These are phyloP conservation scores for Phalacrocorax carbo DNA, from an alignment of 2,113 vertebrate genomes.

Conservation along the genomic window DNA sequence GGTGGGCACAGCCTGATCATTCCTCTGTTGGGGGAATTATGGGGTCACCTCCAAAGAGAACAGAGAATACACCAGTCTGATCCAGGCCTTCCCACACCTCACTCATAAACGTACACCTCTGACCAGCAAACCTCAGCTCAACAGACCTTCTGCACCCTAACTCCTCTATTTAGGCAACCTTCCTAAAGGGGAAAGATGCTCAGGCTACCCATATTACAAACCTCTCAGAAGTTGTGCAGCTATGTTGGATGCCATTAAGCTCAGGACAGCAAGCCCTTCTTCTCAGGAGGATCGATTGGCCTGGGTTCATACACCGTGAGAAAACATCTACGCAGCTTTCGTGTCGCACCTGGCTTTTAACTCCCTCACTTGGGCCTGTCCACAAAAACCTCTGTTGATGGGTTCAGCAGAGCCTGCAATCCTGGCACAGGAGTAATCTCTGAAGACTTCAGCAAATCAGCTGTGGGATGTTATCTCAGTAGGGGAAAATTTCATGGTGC, in stretches of 20 bases:
- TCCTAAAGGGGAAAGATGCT: neutral
- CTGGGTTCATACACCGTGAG: fast-evolving
- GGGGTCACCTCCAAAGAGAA: neutral
- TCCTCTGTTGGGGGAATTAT: neutral
- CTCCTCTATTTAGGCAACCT: neutral
- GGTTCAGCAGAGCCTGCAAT: neutral
- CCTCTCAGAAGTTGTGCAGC: neutral
- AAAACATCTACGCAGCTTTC: neutral
- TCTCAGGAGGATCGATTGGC: neutral
- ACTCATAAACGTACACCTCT: neutral
- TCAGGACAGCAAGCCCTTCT: neutral
- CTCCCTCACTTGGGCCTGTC: neutral
- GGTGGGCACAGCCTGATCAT: neutral
- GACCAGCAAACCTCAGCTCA: neutral
- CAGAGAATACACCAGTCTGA: neutral
- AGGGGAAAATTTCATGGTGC: neutral
- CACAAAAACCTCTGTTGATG: neutral
- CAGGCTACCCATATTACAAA: neutral
- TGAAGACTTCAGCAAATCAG: neutral
- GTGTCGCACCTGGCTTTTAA: neutral
- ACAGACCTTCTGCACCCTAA: neutral
- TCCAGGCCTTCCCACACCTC: neutral
- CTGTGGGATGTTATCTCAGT: neutral
- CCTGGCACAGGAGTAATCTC: neutral
- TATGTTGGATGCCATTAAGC: neutral